Evolutionary conservation across 2,113 vertebrate species (phyloP).

Genomic region (Hepsetus odoe): DNA sequence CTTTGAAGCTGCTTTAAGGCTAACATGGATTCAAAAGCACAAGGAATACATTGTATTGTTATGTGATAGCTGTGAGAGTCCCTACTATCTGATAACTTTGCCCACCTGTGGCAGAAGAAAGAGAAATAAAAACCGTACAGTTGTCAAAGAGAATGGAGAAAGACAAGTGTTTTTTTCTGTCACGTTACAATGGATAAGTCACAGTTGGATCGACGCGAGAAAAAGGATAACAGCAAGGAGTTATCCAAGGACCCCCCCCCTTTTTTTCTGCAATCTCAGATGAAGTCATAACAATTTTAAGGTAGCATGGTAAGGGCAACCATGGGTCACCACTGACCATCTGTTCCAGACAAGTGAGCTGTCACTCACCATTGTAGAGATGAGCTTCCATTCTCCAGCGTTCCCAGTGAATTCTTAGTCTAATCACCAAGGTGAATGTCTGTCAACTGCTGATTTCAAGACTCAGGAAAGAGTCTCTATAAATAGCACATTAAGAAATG

Average conservation of each 20-base stretch:
- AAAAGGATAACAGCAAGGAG: slow-evolving; percentile 41
- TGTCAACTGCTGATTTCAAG: not conserved
- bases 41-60: not conserved
- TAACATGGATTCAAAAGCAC: not conserved
- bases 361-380: slow-evolving; percentile 18
- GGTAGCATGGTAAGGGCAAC: slow-evolving; percentile 50
- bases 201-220: slow-evolving; percentile 53
- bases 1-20: not conserved
- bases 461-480: not conserved
- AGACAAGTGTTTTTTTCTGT: not conserved
- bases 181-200: slow-evolving; percentile 25
- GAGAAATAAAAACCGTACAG: slow-evolving; percentile 1
- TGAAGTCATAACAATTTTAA: slow-evolving; percentile 69
- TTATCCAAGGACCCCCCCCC: no score
- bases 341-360: slow-evolving; percentile 56
- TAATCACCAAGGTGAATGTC: not conserved
- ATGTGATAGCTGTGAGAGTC: not conserved
- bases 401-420: slow-evolving; percentile 1
- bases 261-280: slow-evolving; percentile 61
- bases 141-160: not conserved
- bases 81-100: not conserved
- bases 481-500: not conserved
- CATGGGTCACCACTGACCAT: slow-evolving; percentile 64
- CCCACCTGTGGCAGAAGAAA: slow-evolving; percentile 6
- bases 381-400: slow-evolving; percentile 1